A percentile compares a stretch with the other conserved stretches of the same genome.
These are phyloP conservation scores for Philopedon plagiatum DNA, from an alignment of 2,888 invertebrate genomes.

Conservation along the genomic window DNA sequence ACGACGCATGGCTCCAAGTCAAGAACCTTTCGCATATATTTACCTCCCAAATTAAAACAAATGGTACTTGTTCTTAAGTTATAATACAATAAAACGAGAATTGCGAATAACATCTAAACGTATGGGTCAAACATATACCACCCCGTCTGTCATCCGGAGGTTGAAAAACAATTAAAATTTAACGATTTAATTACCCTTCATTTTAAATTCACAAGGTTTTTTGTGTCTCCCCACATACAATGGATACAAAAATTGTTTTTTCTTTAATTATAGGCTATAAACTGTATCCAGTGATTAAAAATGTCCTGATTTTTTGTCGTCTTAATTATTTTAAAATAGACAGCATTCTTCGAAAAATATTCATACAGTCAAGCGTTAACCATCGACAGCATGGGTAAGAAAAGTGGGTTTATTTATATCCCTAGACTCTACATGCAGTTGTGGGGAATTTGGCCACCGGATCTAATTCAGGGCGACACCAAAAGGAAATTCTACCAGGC, in stretches of 20 bases:
- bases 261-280: neutral
- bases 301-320: neutral
- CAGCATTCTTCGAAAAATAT: neutral
- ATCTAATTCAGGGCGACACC: neutral
- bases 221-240: neutral
- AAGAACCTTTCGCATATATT: no score
- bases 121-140: no score
- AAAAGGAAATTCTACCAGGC: neutral
- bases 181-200: neutral
- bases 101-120: no score
- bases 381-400: neutral
- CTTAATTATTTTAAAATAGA: neutral
- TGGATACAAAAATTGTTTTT: neutral
- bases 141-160: no score
- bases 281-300: neutral
- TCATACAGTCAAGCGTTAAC: neutral
- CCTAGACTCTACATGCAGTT: neutral
- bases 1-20: no score
- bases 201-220: no score
- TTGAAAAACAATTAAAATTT: neutral
- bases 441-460: slow-evolving; percentile 10
- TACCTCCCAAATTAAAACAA: no score
- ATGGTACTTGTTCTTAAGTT: no score
- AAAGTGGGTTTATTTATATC: neutral
- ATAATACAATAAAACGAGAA: no score